Evolutionary conservation across 2,113 vertebrate species (phyloP).

Genomic region (Anguilla rostrata): DNA sequence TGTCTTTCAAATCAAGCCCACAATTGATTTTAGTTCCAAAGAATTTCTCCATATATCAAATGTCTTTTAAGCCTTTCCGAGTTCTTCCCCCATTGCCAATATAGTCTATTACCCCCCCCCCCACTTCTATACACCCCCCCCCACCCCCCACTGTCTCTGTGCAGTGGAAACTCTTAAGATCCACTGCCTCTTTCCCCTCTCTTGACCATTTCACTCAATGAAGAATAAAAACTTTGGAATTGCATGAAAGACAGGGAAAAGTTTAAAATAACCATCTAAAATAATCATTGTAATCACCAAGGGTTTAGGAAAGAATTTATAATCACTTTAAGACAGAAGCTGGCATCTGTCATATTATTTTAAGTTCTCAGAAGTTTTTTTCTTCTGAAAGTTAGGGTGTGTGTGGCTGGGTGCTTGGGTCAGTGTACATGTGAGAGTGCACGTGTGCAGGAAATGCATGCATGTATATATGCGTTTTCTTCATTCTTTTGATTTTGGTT

Average conservation of each 20-base stretch:
- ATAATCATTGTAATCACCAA: slow-evolving; percentile 42
- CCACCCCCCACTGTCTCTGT: slow-evolving; percentile 5
- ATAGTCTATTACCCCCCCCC: slow-evolving; percentile 38
- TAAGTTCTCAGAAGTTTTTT: slow-evolving; percentile 22
- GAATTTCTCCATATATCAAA: slow-evolving; percentile 30
- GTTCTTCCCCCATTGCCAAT: slow-evolving; percentile 29
- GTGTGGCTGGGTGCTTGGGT: slow-evolving; percentile 3
- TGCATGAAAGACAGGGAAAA: slow-evolving; percentile 34
- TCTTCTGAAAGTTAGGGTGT: neutral
- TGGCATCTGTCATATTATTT: slow-evolving; percentile 33
- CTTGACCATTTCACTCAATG: slow-evolving; percentile 36
- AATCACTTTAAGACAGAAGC: slow-evolving; percentile 37
- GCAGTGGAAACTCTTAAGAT: slow-evolving; percentile 45
- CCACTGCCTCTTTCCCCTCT: slow-evolving; percentile 19
- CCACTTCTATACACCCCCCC: neutral
- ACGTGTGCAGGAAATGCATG: neutral
- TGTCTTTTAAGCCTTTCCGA: slow-evolving; percentile 30
- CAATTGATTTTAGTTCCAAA: slow-evolving; percentile 18
- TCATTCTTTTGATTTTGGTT: slow-evolving; percentile 12
- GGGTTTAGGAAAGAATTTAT: slow-evolving; percentile 45
- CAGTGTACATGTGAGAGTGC: slow-evolving; percentile 21
- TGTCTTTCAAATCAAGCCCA: neutral
- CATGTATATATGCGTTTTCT: slow-evolving; percentile 19
- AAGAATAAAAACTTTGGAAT: slow-evolving; percentile 28
- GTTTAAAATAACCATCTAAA: slow-evolving; percentile 45